Base-by-base conservation (phyloP, 2,797 vertebrate genomes). In the Melanotaenia boesemani region DNA sequence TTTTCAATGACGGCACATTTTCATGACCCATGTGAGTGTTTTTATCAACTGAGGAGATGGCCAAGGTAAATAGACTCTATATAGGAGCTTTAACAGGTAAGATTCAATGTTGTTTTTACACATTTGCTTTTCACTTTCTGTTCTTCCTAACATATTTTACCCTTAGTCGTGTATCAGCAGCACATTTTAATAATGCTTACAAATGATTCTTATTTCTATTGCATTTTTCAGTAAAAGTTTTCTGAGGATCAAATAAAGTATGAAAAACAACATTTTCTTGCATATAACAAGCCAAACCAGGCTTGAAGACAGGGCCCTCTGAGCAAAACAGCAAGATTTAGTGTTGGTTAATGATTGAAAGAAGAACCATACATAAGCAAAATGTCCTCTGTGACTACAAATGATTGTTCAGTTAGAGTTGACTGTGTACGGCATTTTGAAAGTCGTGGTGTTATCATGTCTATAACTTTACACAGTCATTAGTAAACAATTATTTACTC, bases 21-120 rank as follows among this genome's bases (percentile, higher is more conserved):
- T 74, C 24, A 77, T 36, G 52, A 54, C 6, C 58, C n/a, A 15
- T 68, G 84, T 77, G 65, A 83, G 67, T 12, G 13, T 56, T 79
- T 80, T 72, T 3, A 50, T 65, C 66, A 70, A 79, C 61, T 65
- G 68, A 86, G 71, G 87, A 90, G 67, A 94, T 94, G 93, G 89
- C 89, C 58, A 80, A 71, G 70, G 68, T 84, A 54, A 73, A 66
- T 73, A 72, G 64, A 63, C 70, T 92, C 58, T 91, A 39, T 77
- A 60, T 88, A 20, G 84, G 73, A 70, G 74, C 92, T 70, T 4
- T 89, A 56, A 79, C 91, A 84, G 93, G 93, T 94, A 89, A 80
- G 83, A 34, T 50, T 41, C 10, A 15, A 34, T 46, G 3, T 46
- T 69, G 13, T 58, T 79, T 78, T 30, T 52, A 18, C 26, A 4